Evolutionary conservation across 2,797 vertebrate genomes (phyloP).

Genomic region (Todus mexicanus): DNA sequence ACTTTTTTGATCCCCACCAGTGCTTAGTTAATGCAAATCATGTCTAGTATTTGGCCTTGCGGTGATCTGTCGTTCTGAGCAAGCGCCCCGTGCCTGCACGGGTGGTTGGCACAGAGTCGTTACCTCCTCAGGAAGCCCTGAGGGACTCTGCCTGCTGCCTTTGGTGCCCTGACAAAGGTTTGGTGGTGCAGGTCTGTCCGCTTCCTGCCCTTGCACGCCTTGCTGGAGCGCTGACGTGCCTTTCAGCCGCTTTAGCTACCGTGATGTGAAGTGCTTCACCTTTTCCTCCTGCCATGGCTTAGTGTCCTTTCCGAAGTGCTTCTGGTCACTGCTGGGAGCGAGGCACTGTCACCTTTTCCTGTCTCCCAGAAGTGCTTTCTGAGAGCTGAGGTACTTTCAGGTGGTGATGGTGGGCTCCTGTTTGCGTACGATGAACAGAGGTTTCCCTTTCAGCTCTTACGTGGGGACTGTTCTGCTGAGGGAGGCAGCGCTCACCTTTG

Average conservation of each 20-base stretch:
- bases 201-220: neutral
- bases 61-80: neutral
- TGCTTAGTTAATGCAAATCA: neutral
- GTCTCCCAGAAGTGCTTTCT: neutral
- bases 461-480: neutral
- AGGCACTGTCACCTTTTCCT: neutral
- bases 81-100: neutral
- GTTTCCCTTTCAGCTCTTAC: neutral
- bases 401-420: neutral
- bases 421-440: neutral
- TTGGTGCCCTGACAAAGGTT: neutral
- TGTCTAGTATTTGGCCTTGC: neutral
- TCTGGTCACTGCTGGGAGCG: neutral
- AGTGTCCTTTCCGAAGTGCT: neutral
- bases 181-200: neutral
- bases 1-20: neutral
- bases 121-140: neutral
- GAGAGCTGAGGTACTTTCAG: neutral
- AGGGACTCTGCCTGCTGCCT: neutral
- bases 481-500: neutral
- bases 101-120: neutral
- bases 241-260: neutral
- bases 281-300: neutral
- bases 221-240: rapidly evolving
- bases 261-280: neutral